Conservation (phyloP, 2,888 invertebrate genomes). For the Cosmopolites sordidus region DNA sequence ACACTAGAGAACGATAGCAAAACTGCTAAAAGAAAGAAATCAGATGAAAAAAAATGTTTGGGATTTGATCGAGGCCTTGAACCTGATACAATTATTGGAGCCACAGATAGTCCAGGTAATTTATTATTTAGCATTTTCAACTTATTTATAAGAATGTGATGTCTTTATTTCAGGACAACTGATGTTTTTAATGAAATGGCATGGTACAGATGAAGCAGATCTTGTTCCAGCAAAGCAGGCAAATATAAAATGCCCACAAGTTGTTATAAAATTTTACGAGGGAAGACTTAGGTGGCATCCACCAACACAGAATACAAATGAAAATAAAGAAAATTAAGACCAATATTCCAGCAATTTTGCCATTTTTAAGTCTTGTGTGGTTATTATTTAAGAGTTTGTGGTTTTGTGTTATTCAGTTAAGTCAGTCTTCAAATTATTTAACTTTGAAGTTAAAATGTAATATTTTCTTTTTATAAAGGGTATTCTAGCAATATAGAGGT, state of each 20-base stretch:
- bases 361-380: too few relatives aligned
- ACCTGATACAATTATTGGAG: constrained; percentile 85
- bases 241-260: constrained; percentile 63
- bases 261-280: constrained; percentile 67
- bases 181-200: constrained; percentile 70
- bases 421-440: too few relatives aligned
- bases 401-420: too few relatives aligned
- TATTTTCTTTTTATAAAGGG: too few relatives aligned
- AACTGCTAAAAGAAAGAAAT: constrained; percentile 32
- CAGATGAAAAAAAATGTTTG: constrained; percentile 55
- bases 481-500: too few relatives aligned
- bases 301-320: constrained; percentile 13
- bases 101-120: constrained; percentile 82
- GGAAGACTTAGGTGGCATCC: constrained; percentile 35
- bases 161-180: constrained; percentile 43
- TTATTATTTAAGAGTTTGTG: too few relatives aligned
- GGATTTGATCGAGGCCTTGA: constrained; percentile 81
- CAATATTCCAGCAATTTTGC: not conserved
- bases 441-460: too few relatives aligned
- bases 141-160: not conserved
- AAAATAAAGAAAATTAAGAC: constrained; percentile 24
- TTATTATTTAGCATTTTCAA: too few relatives aligned
- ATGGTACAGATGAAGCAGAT: constrained; percentile 64
- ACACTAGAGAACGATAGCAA: constrained; percentile 45
- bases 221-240: constrained; percentile 66